These are phyloP conservation scores for Nothoprocta perdicaria DNA, from an alignment of 2,113 vertebrate species.

Conservation along the genomic window DNA sequence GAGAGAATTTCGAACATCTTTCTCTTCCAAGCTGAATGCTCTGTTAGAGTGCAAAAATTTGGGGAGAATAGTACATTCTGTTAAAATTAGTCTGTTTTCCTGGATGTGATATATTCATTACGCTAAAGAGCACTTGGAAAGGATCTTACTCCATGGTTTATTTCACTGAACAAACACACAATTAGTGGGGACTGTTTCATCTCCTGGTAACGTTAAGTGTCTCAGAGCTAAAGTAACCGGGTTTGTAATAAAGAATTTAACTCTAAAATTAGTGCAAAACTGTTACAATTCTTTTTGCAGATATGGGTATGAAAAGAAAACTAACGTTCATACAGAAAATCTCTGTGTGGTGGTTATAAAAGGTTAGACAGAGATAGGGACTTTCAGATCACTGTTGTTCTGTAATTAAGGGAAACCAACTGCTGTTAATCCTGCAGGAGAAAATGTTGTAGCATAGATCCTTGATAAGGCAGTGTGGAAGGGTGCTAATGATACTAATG, in stretches of 20 bases:
- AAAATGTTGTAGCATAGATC: background rate
- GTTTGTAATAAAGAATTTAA: background rate
- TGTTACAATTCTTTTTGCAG: background rate
- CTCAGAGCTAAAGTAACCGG: background rate
- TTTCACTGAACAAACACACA: background rate
- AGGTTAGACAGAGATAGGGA: background rate
- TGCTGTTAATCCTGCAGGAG: background rate
- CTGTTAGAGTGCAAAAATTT: background rate
- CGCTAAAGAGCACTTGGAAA: background rate
- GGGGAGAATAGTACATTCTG: background rate
- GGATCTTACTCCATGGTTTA: background rate
- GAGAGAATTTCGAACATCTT: background rate
- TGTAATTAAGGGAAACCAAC: background rate
- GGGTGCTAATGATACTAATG: background rate
- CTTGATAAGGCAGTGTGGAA: background rate
- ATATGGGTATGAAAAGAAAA: background rate
- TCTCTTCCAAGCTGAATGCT: background rate
- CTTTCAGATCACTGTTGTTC: background rate
- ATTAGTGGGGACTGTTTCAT: background rate
- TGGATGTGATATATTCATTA: background rate
- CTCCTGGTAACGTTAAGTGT: background rate
- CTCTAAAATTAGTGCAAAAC: background rate
- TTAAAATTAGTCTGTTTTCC: background rate
- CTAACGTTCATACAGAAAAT: background rate
- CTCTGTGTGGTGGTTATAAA: background rate